These are phyloP conservation scores for Tethea ocularis DNA, from an alignment of 2,888 invertebrate species.

Conservation along the genomic window DNA sequence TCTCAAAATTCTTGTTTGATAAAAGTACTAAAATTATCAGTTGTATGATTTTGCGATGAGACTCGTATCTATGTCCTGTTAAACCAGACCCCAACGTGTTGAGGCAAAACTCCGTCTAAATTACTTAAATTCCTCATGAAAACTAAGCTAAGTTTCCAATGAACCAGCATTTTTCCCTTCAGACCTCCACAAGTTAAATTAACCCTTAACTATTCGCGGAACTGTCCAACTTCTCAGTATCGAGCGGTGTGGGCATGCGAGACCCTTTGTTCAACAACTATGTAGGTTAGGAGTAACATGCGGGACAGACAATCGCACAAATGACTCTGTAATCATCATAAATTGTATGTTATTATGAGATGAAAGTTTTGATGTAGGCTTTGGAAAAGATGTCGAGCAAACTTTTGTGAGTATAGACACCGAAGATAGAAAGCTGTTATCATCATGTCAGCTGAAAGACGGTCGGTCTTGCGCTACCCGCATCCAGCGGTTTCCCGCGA, in stretches of 20 bases:
- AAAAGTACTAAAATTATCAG: too few relatives aligned
- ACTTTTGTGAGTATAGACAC: neutral
- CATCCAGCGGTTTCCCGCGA: too few relatives aligned
- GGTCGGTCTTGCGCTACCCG: too few relatives aligned
- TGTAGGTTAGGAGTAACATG: slow-evolving; percentile 1
- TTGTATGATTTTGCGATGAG: too few relatives aligned
- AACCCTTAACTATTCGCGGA: slow-evolving; percentile 17
- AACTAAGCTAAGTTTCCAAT: slow-evolving; percentile 22
- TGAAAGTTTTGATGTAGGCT: neutral
- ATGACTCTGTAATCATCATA: neutral
- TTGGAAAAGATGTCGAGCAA: neutral
- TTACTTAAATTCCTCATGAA: neutral
- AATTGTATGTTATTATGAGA: slow-evolving; percentile 1
- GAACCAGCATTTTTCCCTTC: slow-evolving; percentile 32
- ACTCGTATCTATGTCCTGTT: too few relatives aligned
- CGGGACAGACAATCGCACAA: neutral
- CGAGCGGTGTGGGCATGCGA: neutral
- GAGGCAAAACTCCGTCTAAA: neutral
- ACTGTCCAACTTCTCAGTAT: slow-evolving; percentile 21
- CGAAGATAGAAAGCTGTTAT: too few relatives aligned
- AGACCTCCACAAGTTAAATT: slow-evolving; percentile 40
- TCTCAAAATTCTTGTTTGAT: too few relatives aligned
- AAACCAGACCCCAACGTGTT: too few relatives aligned
- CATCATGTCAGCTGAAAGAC: too few relatives aligned
- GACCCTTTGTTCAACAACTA: slow-evolving; percentile 5